Evolutionary conservation across 2,113 vertebrate species (phyloP).

Genomic region (Engystomops pustulosus): DNA sequence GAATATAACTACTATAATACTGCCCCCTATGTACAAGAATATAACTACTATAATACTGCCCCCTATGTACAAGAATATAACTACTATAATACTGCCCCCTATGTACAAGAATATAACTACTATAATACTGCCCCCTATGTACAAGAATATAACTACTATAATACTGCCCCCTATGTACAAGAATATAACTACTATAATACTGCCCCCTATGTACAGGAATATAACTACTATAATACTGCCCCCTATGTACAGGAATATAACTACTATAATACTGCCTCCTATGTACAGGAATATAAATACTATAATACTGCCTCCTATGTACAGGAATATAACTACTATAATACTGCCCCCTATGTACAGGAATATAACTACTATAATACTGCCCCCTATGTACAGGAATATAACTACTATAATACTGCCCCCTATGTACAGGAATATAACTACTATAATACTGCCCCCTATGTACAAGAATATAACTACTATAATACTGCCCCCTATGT

Average conservation of each 20-base stretch:
- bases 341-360: not conserved
- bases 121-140: not conserved
- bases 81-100: not conserved
- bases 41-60: too few relatives aligned
- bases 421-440: not conserved
- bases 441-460: conserved; percentile 5
- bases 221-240: conserved; percentile 5
- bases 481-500: not conserved
- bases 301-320: not conserved
- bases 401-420: not conserved
- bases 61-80: not conserved
- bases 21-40: not conserved
- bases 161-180: not conserved
- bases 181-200: not conserved
- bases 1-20: not conserved
- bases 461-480: too few relatives aligned
- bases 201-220: not conserved
- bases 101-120: not conserved
- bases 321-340: not conserved
- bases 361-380: too few relatives aligned
- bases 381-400: not conserved
- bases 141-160: too few relatives aligned
- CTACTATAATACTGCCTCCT: too few relatives aligned
- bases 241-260: too few relatives aligned
- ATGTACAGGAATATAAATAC: not conserved